Evolutionary conservation across 2,888 invertebrate genomes (phyloP).

Genomic region (Silvanus unidentatus): DNA sequence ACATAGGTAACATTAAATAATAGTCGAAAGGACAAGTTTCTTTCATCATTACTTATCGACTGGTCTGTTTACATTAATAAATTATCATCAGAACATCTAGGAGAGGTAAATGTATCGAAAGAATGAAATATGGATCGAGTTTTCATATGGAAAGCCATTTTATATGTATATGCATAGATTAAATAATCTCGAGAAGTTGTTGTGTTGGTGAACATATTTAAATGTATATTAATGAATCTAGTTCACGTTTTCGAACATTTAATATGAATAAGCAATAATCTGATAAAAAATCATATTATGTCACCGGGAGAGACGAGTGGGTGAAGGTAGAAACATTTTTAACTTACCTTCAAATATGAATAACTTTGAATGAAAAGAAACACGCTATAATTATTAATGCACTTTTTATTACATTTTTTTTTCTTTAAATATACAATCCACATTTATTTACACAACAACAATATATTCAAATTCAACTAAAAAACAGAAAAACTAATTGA

Average conservation of each 20-base stretch:
- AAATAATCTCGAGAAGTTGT: too few species aligned
- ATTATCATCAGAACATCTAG: constrained; percentile 7
- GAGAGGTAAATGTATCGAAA: constrained; percentile 15
- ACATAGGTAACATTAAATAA: too few species aligned
- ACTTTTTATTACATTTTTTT: constrained; percentile 29
- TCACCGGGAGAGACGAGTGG: too few species aligned
- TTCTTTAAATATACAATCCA: constrained; percentile 39
- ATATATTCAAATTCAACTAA: constrained; percentile 16
- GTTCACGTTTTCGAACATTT: too few species aligned
- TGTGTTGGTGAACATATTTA: too few species aligned
- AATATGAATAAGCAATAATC: too few species aligned
- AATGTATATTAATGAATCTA: too few species aligned
- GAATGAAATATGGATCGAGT: constrained; percentile 8
- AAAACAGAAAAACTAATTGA: constrained; percentile 21
- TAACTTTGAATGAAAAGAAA: too few species aligned
- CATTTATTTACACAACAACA: constrained; percentile 46
- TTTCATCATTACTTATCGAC: constrained; percentile 20
- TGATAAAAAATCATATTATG: too few species aligned
- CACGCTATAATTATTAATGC: not conserved
- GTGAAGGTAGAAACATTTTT: too few species aligned
- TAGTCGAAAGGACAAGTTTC: constrained; percentile 15
- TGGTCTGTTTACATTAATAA: constrained; percentile 20
- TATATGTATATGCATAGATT: not conserved
- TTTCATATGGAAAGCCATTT: not conserved
- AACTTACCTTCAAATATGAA: too few species aligned